Conservation (phyloP, 2,113 vertebrate species). For the Zingel zingel region DNA sequence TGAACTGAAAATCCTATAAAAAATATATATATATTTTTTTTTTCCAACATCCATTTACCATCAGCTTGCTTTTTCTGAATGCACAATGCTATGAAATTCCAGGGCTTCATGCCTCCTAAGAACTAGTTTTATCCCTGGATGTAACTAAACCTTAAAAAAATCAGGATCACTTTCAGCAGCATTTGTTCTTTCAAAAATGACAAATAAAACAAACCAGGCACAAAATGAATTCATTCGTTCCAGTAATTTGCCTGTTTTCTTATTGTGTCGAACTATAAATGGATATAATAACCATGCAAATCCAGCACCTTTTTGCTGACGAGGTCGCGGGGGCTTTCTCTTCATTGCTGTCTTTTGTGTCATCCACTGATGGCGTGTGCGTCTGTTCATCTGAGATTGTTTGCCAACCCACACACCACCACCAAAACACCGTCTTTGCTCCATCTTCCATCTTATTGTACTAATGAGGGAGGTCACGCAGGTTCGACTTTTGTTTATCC, state of each 20-base stretch:
- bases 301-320: conserved; percentile 37
- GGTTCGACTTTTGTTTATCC: conserved; percentile 70
- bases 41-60: background rate
- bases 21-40: no score
- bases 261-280: conserved; percentile 17
- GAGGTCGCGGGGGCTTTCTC: conserved; percentile 8
- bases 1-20: background rate
- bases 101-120: background rate
- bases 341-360: conserved; percentile 34
- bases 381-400: conserved; percentile 29
- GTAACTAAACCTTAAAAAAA: background rate
- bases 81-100: conserved; percentile 12
- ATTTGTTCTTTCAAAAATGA: background rate
- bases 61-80: background rate
- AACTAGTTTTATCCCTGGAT: background rate
- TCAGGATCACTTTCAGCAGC: background rate
- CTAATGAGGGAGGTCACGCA: conserved; percentile 77
- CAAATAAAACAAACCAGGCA: conserved; percentile 12
- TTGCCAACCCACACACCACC: conserved; percentile 47
- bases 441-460: conserved; percentile 51
- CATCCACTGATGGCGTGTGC: conserved; percentile 4
- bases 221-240: background rate
- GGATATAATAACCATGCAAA: conserved; percentile 47
- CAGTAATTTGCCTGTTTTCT: conserved; percentile 9
- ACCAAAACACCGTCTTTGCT: conserved; percentile 23